A percentile compares a stretch with the other conserved stretches of the same genome.
These are phyloP conservation scores for Nixonia krombeini DNA, from an alignment of 1,140 invertebrate species.

Conservation along the genomic window DNA sequence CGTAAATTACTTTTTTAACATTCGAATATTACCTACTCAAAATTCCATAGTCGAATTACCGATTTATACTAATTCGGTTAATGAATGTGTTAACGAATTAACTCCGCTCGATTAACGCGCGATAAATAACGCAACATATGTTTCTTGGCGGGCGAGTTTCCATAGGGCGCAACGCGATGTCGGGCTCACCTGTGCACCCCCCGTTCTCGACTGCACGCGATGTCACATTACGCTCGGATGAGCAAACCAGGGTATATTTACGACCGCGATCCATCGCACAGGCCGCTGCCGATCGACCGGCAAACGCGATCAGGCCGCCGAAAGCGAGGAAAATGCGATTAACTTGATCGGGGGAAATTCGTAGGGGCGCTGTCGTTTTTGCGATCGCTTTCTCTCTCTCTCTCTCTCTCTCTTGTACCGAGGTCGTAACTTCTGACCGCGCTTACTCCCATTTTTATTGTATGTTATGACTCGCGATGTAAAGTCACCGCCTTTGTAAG, in stretches of 20 bases:
- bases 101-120: too few relatives aligned
- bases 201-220: conserved; percentile 31
- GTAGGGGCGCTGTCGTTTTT: conserved; percentile 13
- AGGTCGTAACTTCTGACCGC: conserved; percentile 34
- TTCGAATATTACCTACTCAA: too few relatives aligned
- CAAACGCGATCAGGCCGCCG: conserved; percentile 36
- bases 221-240: conserved; percentile 37
- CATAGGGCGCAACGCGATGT: conserved; percentile 14
- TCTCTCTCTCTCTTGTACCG: too few relatives aligned
- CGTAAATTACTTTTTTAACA: too few relatives aligned
- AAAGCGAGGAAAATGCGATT: conserved; percentile 44
- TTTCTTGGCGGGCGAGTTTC: too few relatives aligned
- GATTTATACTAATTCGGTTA: too few relatives aligned
- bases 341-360: conserved; percentile 26
- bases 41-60: too few relatives aligned
- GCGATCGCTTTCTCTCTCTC: conserved; percentile 3
- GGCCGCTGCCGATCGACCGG: conserved; percentile 14
- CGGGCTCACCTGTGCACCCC: conserved; percentile 33
- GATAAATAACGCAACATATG: too few relatives aligned
- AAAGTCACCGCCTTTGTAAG: background rate
- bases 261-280: conserved; percentile 2
- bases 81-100: too few relatives aligned
- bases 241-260: conserved; percentile 32
- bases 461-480: conserved; percentile 3
- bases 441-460: background rate